phyloP scores from a whole-genome alignment of 2,888 invertebrate genomes.

The Microplitis manilae region DNA sequence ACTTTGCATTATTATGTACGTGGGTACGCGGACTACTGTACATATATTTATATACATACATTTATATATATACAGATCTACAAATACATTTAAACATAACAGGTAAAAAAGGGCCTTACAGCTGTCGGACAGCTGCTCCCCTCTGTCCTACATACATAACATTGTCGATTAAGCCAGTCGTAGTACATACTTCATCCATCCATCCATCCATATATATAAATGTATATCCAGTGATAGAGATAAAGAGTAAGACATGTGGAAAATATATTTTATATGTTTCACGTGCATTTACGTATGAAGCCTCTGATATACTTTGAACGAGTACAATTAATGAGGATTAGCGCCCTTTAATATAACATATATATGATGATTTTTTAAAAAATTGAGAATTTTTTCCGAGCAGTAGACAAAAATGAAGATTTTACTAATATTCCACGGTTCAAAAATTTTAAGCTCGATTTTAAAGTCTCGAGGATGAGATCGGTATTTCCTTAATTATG shows the following conservation, averaged over 20 bases:
- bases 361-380: too few relatives aligned
- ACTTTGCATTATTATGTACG: neutral
- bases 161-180: constrained; percentile 63
- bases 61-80: constrained; percentile 27
- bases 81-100: constrained; percentile 60
- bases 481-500: too few relatives aligned
- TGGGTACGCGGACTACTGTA: constrained; percentile 7
- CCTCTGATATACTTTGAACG: neutral
- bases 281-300: neutral
- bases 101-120: constrained; percentile 71
- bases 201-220: neutral
- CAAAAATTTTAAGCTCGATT: too few relatives aligned
- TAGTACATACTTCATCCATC: constrained; percentile 32
- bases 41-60: constrained; percentile 13
- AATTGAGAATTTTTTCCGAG: too few relatives aligned
- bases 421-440: too few relatives aligned
- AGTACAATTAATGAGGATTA: neutral
- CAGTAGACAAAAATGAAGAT: too few relatives aligned
- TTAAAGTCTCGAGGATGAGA: too few relatives aligned
- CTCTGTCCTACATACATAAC: constrained; percentile 68
- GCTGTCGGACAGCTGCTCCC: constrained; percentile 71
- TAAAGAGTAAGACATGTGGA: constrained; percentile 29
- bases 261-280: constrained; percentile 4
- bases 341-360: neutral
- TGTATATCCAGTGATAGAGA: neutral